Conservation (phyloP, 2,113 vertebrate species). For the Vicugna pacos region DNA sequence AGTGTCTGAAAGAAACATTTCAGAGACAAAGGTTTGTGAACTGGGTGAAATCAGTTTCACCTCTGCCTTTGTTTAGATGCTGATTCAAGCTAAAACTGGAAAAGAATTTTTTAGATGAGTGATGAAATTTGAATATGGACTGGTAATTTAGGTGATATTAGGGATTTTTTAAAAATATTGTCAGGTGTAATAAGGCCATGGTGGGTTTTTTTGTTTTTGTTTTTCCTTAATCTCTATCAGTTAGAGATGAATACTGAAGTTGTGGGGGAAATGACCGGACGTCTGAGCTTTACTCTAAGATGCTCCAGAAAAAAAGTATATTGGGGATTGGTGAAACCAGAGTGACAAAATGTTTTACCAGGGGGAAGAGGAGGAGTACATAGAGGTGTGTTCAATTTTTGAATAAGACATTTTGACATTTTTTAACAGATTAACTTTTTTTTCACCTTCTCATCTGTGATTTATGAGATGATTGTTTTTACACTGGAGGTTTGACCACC, state of each 20-base stretch:
- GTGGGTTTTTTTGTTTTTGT: not conserved
- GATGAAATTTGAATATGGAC: not conserved
- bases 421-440: not conserved
- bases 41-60: not conserved
- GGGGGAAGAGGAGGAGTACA: not conserved
- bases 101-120: not conserved
- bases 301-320: not conserved
- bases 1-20: constrained; percentile 21
- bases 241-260: not conserved
- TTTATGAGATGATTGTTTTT: not conserved
- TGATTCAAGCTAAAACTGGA: constrained; percentile 19
- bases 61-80: not conserved
- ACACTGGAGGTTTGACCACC: not conserved
- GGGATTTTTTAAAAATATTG: not conserved
- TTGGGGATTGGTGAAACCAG: not conserved
- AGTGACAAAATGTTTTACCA: not conserved
- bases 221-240: not conserved
- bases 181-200: not conserved
- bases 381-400: not conserved
- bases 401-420: not conserved
- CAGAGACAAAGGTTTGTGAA: not conserved
- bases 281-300: constrained; percentile 26
- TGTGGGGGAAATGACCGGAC: not conserved
- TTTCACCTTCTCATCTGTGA: not conserved
- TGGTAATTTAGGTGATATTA: not conserved